Evolutionary conservation across 1,140 invertebrate genomes (phyloP).

Genomic region (Drosophila parvula): DNA sequence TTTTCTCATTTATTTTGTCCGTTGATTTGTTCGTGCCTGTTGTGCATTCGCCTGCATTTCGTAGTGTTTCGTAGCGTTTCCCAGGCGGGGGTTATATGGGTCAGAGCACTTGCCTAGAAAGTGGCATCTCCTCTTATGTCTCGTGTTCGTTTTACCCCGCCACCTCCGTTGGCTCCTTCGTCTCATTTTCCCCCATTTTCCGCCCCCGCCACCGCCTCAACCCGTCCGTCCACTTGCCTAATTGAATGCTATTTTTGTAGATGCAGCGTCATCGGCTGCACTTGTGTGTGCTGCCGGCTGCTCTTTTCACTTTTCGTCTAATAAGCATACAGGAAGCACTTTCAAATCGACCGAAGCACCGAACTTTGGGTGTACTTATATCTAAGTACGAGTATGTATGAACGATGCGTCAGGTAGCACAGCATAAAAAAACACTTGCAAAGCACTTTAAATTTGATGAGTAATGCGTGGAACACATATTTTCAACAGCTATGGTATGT

Average conservation of each 20-base stretch:
- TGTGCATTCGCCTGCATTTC: slow-evolving; percentile 66
- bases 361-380: slow-evolving; percentile 47
- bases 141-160: slow-evolving; percentile 1
- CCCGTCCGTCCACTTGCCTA: slow-evolving; percentile 63
- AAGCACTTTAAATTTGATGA: slow-evolving; percentile 68
- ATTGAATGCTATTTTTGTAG: slow-evolving; percentile 79
- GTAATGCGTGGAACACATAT: slow-evolving; percentile 46
- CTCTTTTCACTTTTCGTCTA: slow-evolving; percentile 76
- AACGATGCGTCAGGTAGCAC: slow-evolving; percentile 56
- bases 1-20: slow-evolving; percentile 73
- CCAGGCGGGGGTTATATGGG: slow-evolving; percentile 72
- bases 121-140: slow-evolving; percentile 62
- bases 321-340: slow-evolving; percentile 80
- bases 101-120: slow-evolving; percentile 81
- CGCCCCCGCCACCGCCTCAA: not conserved
- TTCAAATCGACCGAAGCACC: slow-evolving; percentile 55
- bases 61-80: slow-evolving; percentile 42
- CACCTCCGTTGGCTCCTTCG: not conserved
- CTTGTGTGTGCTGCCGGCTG: slow-evolving; percentile 40
- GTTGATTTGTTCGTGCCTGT: slow-evolving; percentile 68
- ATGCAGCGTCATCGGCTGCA: slow-evolving; percentile 65
- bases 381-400: not conserved
- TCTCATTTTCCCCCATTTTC: slow-evolving; percentile 14
- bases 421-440: slow-evolving; percentile 70
- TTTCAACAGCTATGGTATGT: not conserved